phyloP scores from a whole-genome alignment of 2,113 vertebrate species.

The Channa argus region DNA sequence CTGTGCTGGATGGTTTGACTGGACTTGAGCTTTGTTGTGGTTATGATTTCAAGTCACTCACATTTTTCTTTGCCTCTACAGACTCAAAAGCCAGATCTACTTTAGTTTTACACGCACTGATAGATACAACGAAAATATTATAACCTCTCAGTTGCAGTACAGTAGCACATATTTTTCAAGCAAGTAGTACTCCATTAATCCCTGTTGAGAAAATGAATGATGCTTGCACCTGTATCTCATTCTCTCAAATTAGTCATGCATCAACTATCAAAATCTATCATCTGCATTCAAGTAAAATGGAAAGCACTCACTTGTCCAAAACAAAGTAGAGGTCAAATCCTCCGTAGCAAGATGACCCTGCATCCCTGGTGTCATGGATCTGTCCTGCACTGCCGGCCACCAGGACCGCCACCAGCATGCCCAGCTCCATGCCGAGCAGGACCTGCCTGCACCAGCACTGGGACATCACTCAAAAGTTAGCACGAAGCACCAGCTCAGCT shows the following conservation, averaged over 20 bases:
- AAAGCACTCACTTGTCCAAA: conserved; percentile 94
- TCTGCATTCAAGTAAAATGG: background rate
- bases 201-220: background rate
- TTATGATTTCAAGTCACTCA: background rate
- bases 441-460: conserved; percentile 65
- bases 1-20: background rate
- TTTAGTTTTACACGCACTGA: too few relatives aligned
- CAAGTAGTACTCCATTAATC: background rate
- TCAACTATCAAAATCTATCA: background rate
- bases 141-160: background rate
- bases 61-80: background rate
- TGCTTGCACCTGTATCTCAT: conserved; percentile 38
- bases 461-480: conserved; percentile 62
- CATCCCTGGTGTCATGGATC: conserved; percentile 77
- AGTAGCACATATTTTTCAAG: conserved; percentile 5
- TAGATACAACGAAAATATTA: too few relatives aligned
- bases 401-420: conserved; percentile 66
- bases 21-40: background rate
- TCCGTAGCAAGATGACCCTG: conserved; percentile 92
- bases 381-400: conserved; percentile 61
- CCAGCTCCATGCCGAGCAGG: conserved; percentile 68
- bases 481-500: conserved; percentile 9
- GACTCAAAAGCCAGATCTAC: too few relatives aligned
- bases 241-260: conserved; percentile 28
- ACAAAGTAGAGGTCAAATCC: conserved; percentile 98